Evolutionary conservation across 2,888 invertebrate species (phyloP).

Genomic region (Ormyrus thymus): DNA sequence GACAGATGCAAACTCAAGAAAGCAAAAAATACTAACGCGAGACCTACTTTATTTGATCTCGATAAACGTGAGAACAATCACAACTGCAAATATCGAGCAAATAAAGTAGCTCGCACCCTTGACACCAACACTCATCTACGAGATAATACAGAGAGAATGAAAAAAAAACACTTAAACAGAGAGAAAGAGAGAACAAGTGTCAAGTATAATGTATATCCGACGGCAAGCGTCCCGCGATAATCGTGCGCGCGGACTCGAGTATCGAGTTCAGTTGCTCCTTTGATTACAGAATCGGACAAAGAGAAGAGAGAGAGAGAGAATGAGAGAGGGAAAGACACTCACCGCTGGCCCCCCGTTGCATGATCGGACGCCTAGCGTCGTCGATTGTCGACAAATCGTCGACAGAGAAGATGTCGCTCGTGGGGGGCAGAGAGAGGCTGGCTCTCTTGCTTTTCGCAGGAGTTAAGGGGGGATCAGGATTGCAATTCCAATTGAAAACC

Average conservation of each 20-base stretch:
- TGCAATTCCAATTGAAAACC: constrained; percentile 82
- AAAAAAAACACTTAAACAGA: background rate
- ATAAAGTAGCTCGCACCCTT: background rate
- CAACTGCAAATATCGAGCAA: background rate
- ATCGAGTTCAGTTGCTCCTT: no score
- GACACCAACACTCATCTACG: background rate
- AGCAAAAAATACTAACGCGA: constrained; percentile 4
- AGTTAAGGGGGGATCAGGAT: constrained; percentile 73
- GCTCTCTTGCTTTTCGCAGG: constrained; percentile 74
- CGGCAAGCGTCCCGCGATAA: constrained; percentile 11
- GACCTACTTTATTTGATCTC: background rate
- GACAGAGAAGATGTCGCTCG: constrained; percentile 73
- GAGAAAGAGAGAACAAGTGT: constrained; percentile 18
- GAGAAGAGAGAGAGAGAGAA: background rate
- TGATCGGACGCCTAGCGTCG: constrained; percentile 72
- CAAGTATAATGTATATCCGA: constrained; percentile 7
- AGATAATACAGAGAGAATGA: constrained; percentile 8
- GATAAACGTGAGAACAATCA: background rate
- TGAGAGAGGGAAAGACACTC: constrained; percentile 30
- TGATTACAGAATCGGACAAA: background rate
- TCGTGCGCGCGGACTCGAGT: background rate
- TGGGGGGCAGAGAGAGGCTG: constrained; percentile 74
- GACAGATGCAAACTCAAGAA: background rate
- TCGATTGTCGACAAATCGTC: constrained; percentile 69
- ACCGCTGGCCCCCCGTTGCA: constrained; percentile 68